Percentiles rank a stretch among this genome's conserved stretches.
Evolutionary conservation across 2,888 invertebrate species (phyloP).

Genomic region (Nemotelus pantherinus): DNA sequence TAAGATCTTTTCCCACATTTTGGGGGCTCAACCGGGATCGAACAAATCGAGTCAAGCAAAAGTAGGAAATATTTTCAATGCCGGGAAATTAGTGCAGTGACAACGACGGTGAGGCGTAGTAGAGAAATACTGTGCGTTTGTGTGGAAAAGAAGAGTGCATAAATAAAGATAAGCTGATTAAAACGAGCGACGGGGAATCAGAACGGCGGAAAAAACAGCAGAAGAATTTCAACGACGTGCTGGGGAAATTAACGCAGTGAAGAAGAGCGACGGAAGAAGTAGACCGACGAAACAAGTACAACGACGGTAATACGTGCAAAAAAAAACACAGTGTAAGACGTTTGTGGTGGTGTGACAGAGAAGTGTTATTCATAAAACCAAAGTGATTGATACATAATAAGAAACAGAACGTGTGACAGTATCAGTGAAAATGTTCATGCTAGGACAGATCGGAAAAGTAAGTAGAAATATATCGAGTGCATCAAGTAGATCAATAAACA

Average conservation of each 20-base stretch:
- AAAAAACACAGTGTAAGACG: too few relatives aligned
- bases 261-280: too few relatives aligned
- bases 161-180: too few relatives aligned
- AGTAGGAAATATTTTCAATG: neutral
- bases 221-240: neutral
- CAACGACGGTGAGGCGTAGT: too few relatives aligned
- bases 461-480: neutral
- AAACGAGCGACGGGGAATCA: neutral
- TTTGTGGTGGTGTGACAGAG: too few relatives aligned
- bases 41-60: neutral
- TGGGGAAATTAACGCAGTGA: too few relatives aligned
- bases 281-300: too few relatives aligned
- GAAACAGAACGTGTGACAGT: neutral
- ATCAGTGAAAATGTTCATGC: constrained; percentile 3
- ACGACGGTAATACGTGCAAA: too few relatives aligned
- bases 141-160: too few relatives aligned
- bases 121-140: too few relatives aligned
- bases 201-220: neutral
- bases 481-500: neutral
- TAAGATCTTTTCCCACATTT: neutral
- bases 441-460: neutral
- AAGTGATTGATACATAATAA: neutral
- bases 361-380: too few relatives aligned
- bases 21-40: neutral
- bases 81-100: neutral